Evolutionary conservation across 1,140 invertebrate genomes (phyloP).

Genomic region (Bilobella aurantiaca): DNA sequence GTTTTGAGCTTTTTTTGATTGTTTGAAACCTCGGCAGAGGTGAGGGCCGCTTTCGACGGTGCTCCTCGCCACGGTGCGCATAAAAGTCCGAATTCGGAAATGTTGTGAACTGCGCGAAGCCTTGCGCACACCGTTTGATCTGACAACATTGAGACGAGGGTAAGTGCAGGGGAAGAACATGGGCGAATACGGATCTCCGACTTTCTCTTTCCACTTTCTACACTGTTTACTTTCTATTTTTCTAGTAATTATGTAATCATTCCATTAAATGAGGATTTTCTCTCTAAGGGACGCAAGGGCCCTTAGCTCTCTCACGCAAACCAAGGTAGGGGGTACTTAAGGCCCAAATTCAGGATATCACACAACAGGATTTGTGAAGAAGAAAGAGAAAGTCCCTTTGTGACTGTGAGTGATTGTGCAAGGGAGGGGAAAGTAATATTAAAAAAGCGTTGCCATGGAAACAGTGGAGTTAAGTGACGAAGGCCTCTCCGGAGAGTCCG

Average conservation of each 20-base stretch:
- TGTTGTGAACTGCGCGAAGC: conserved; percentile 15
- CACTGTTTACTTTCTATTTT: too few relatives aligned
- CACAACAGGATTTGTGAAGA: too few relatives aligned
- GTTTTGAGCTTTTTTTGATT: too few relatives aligned
- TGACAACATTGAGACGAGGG: not conserved
- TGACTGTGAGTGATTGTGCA: not conserved
- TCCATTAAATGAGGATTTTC: not conserved
- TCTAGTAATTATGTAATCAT: not conserved
- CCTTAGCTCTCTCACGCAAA: not conserved
- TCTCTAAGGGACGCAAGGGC: not conserved
- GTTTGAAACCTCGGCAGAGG: too few relatives aligned
- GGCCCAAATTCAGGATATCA: too few relatives aligned
- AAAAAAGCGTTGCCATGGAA: conserved; percentile 12
- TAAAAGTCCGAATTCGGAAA: not conserved
- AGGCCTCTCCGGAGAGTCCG: not conserved
- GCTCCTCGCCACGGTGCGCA: too few relatives aligned
- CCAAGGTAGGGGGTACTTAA: not conserved
- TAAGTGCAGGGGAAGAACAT: conserved; percentile 7
- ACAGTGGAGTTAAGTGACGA: conserved; percentile 15
- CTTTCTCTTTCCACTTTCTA: not conserved
- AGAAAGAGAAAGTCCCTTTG: conserved; percentile 2
- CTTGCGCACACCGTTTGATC: conserved; percentile 5
- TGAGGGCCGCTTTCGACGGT: too few relatives aligned
- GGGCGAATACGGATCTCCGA: conserved; percentile 14
- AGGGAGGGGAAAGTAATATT: not conserved